Conservation (phyloP, 2,113 vertebrate species). For the Melozone crissalis region DNA sequence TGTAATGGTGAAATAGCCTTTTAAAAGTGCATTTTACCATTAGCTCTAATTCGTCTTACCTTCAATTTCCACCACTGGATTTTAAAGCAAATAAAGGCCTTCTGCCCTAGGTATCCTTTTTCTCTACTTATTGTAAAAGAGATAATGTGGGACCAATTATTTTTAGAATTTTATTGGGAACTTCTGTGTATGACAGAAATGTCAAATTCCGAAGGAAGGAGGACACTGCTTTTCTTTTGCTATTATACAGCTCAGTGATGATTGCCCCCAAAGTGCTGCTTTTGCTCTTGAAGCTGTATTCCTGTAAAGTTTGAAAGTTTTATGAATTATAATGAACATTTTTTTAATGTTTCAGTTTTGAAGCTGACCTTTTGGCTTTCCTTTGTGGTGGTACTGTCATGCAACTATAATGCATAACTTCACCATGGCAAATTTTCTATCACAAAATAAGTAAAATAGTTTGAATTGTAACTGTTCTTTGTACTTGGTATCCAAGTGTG, state of each 20-base stretch:
- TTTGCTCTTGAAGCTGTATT: not conserved
- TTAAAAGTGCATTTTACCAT: not conserved
- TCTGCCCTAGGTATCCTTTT: not conserved
- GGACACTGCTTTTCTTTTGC: not conserved
- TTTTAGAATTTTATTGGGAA: not conserved
- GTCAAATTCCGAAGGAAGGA: not conserved
- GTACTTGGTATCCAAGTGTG: not conserved
- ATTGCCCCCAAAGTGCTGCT: not conserved
- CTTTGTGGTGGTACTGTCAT: not conserved
- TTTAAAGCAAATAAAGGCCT: not conserved
- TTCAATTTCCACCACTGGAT: not conserved
- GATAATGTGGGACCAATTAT: conserved; percentile 19
- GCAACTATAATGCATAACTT: not conserved
- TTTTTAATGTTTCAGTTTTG: not conserved
- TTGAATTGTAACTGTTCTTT: not conserved
- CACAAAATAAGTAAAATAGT: not conserved
- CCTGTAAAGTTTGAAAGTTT: not conserved
- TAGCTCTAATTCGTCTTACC: not conserved
- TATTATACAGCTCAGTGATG: not conserved
- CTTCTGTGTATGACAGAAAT: not conserved
- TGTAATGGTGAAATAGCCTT: not conserved
- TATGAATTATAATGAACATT: not conserved
- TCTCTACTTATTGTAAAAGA: not conserved
- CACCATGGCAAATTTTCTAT: not conserved
- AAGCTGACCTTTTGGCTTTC: not conserved